Evolutionary conservation across 2,888 invertebrate species (phyloP).

Genomic region (Parthenolecanium corni): DNA sequence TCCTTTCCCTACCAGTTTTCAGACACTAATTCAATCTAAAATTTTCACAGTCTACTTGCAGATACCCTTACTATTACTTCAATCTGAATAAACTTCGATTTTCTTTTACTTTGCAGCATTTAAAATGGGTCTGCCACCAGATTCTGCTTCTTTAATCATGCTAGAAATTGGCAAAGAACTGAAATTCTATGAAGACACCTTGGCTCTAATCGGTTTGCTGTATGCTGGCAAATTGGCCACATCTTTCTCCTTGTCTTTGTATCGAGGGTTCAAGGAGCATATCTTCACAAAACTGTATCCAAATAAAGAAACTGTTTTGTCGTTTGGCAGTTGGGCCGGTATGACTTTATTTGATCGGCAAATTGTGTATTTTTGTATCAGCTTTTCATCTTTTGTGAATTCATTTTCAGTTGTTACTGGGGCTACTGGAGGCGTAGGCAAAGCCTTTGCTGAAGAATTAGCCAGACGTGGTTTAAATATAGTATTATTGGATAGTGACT

Average conservation of each 20-base stretch:
- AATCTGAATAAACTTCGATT: too few species aligned
- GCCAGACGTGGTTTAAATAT: constrained; percentile 21
- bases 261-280: constrained; percentile 17
- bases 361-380: not conserved
- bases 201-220: constrained; percentile 11
- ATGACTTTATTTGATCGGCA: not conserved
- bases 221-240: constrained; percentile 5
- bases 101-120: too few species aligned
- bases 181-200: constrained; percentile 16
- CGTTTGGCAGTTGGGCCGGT: constrained; percentile 16
- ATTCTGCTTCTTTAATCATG: constrained; percentile 21
- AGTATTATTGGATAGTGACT: constrained; percentile 6
- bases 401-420: constrained; percentile 7
- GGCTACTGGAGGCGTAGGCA: constrained; percentile 16
- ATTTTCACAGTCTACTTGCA: too few species aligned
- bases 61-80: too few species aligned
- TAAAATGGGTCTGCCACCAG: constrained; percentile 16
- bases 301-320: constrained; percentile 9
- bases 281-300: constrained; percentile 11
- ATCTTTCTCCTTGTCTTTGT: constrained; percentile 6
- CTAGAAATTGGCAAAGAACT: constrained; percentile 24
- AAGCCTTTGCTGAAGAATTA: constrained; percentile 18
- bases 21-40: too few species aligned
- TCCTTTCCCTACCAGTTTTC: too few species aligned
- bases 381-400: not conserved